These are phyloP conservation scores for Zaprionus ghesquierei DNA, from an alignment of 1,140 invertebrate genomes.

Conservation along the genomic window DNA sequence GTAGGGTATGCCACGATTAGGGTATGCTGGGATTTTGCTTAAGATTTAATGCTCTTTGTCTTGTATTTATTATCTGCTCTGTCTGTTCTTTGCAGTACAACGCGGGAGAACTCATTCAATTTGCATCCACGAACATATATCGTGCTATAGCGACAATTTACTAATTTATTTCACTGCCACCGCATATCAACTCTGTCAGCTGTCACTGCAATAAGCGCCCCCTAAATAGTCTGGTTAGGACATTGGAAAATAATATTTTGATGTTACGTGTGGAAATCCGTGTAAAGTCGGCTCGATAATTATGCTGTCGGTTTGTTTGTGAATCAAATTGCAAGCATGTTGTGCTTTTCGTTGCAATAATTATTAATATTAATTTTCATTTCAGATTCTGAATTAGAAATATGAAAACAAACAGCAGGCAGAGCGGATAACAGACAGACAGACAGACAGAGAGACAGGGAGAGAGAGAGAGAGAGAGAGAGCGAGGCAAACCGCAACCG, in stretches of 20 bases:
- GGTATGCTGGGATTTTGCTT: neutral
- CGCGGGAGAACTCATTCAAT: neutral
- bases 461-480: neutral
- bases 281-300: neutral
- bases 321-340: neutral
- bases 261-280: neutral
- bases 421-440: slow-evolving; percentile 16
- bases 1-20: neutral
- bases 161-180: neutral
- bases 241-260: neutral
- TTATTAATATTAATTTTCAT: slow-evolving; percentile 32
- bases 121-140: too few relatives aligned
- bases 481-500: slow-evolving; percentile 1
- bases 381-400: slow-evolving; percentile 10
- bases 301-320: neutral
- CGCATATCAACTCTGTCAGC: neutral
- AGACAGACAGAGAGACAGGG: neutral
- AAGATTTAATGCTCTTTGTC: neutral
- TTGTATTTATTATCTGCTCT: neutral
- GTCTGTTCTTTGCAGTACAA: neutral
- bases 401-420: slow-evolving; percentile 16
- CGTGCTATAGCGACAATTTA: too few relatives aligned
- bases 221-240: too few relatives aligned
- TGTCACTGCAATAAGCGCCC: neutral
- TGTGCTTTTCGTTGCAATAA: slow-evolving; percentile 9